phyloP scores from a whole-genome alignment of 2,113 vertebrate genomes.

The Natator depressus region DNA sequence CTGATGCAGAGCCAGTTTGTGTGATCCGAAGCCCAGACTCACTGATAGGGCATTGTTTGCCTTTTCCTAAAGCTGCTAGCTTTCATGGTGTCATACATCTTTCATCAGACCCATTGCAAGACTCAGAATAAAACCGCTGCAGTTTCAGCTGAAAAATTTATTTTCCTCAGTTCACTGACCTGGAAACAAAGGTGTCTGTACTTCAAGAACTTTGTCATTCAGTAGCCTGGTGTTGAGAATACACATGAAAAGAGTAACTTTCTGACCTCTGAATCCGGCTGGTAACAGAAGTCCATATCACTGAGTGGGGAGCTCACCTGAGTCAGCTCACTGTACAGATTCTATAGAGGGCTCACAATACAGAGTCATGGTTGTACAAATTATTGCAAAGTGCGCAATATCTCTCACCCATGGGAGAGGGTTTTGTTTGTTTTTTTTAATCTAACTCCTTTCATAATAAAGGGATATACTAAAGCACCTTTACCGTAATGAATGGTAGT shows the following conservation, averaged over 20 bases:
- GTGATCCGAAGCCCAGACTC: not conserved
- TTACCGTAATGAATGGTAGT: not conserved
- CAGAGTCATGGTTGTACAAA: not conserved
- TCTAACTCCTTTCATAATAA: not conserved
- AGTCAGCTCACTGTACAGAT: not conserved
- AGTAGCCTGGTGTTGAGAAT: not conserved
- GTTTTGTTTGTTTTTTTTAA: not conserved
- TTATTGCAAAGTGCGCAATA: not conserved
- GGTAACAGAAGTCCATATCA: not conserved
- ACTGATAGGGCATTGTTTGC: not conserved
- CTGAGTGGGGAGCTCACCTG: not conserved
- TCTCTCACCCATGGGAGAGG: not conserved
- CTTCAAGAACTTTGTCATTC: not conserved
- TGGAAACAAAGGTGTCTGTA: not conserved
- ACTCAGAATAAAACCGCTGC: not conserved
- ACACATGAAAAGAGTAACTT: not conserved
- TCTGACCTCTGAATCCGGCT: not conserved
- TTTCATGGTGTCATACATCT: not conserved
- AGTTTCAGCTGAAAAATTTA: not conserved
- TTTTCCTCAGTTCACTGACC: not conserved
- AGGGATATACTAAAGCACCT: not conserved
- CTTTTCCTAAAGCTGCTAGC: not conserved
- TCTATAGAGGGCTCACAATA: not conserved
- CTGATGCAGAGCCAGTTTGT: accelerated
- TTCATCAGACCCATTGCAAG: not conserved